Conservation (phyloP, 2,888 invertebrate species). For the Temnothorax unifasciatus region DNA sequence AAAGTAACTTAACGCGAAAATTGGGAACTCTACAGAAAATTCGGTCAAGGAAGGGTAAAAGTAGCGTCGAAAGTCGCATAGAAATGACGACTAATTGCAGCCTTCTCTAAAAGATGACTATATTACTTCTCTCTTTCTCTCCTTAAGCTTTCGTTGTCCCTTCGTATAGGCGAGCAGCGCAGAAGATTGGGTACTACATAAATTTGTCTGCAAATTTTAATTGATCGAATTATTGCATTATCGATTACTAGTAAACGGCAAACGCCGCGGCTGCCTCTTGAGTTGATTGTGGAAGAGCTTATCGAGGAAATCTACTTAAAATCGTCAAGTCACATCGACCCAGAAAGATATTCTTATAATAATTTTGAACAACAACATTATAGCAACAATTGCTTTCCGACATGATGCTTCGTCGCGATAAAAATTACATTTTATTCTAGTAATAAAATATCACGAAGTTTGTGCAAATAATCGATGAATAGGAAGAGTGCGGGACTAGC, state of each 20-base stretch:
- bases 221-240: conserved; percentile 71
- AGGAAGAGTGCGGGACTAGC: too few species aligned
- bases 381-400: not conserved
- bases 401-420: not conserved
- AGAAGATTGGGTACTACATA: not conserved
- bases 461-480: too few species aligned
- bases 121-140: conserved; percentile 21
- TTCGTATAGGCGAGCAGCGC: not conserved
- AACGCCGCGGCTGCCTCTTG: conserved; percentile 29
- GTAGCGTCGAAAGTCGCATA: conserved; percentile 52
- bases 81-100: conserved; percentile 69
- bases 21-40: conserved; percentile 54
- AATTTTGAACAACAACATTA: not conserved
- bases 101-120: conserved; percentile 36
- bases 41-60: conserved; percentile 18
- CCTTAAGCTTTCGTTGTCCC: conserved; percentile 56
- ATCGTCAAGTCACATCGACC: not conserved
- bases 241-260: conserved; percentile 61
- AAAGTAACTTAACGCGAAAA: conserved; percentile 16
- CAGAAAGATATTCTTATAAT: not conserved
- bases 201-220: conserved; percentile 58
- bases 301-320: conserved; percentile 3
- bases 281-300: conserved; percentile 6
- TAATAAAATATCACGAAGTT: not conserved
- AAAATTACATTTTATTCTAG: not conserved